phyloP scores from a whole-genome alignment of 2,113 vertebrate species.

The Seriola quinqueradiata region DNA sequence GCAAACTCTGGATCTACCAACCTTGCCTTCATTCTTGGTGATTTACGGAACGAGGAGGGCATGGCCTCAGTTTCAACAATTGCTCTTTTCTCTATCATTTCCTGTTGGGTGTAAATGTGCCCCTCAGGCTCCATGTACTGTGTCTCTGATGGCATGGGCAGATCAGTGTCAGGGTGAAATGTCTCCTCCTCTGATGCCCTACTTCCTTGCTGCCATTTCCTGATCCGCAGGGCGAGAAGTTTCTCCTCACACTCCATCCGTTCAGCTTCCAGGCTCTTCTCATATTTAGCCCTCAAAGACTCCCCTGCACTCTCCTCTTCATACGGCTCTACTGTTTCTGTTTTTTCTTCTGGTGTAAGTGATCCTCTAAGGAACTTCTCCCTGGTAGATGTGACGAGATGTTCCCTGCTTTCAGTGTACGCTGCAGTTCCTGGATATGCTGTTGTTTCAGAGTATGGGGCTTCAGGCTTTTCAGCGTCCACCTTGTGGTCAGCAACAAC shows the following conservation, averaged over 20 bases:
- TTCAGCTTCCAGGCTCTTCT: conserved; percentile 78
- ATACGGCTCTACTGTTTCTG: conserved; percentile 27
- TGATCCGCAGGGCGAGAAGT: conserved; percentile 74
- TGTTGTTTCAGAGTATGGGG: conserved; percentile 47
- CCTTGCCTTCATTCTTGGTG: conserved; percentile 29
- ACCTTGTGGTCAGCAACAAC: conserved; percentile 35
- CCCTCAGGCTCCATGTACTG: conserved; percentile 50
- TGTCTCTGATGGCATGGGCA: conserved; percentile 30
- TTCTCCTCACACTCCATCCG: conserved; percentile 78
- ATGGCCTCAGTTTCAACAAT: conserved; percentile 20
- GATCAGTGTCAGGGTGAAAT: conserved; percentile 56
- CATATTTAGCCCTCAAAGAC: conserved; percentile 71
- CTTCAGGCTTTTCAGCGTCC: conserved; percentile 27
- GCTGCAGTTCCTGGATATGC: conserved; percentile 17
- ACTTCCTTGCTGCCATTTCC: conserved; percentile 81
- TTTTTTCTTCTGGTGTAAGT: conserved; percentile 11
- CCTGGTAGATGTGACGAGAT: conserved; percentile 39
- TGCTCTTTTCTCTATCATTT: conserved; percentile 20
- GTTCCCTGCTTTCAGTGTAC: conserved; percentile 51
- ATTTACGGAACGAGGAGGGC: conserved; percentile 31
- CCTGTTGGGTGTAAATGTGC: conserved; percentile 25
- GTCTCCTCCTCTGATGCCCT: conserved; percentile 64
- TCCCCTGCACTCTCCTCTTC: conserved; percentile 45
- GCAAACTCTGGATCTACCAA: background rate
- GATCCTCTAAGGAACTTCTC: conserved; percentile 63